phyloP scores from a whole-genome alignment of 2,113 vertebrate species.

The Chaetura pelagica region DNA sequence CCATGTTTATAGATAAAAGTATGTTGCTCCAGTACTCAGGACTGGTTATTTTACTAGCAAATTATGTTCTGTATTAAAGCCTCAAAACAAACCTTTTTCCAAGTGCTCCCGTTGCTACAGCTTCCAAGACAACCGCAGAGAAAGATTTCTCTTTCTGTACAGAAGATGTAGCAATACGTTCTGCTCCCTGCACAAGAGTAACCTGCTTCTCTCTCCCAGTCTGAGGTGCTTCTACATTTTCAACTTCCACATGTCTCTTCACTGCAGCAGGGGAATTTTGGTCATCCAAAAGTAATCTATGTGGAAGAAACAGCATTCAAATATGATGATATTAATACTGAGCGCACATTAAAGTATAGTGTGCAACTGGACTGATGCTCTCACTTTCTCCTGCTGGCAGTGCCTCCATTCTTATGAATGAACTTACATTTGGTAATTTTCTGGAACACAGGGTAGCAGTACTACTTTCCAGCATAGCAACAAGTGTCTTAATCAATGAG shows the following conservation, averaged over 20 bases:
- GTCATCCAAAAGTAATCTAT: constrained; percentile 45
- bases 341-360: neutral
- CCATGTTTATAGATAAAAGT: neutral
- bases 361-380: neutral
- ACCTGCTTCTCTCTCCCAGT: neutral
- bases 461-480: neutral
- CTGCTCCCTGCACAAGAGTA: neutral
- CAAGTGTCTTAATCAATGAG: neutral
- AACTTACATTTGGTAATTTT: neutral
- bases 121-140: constrained; percentile 43
- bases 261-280: neutral
- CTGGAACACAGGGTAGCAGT: neutral
- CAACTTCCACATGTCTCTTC: neutral
- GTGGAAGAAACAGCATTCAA: neutral
- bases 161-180: neutral
- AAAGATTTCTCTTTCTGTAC: constrained; percentile 15
- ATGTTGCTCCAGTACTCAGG: neutral
- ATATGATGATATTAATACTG: neutral
- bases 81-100: constrained; percentile 62
- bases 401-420: neutral
- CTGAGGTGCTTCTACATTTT: constrained; percentile 13
- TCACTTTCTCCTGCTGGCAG: neutral
- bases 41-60: neutral
- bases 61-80: neutral
- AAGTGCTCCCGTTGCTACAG: neutral